A percentile compares a stretch with the other conserved stretches of the same genome.
phyloP scores from a whole-genome alignment of 2,888 invertebrate genomes.

The Drosophila subquinaria region DNA sequence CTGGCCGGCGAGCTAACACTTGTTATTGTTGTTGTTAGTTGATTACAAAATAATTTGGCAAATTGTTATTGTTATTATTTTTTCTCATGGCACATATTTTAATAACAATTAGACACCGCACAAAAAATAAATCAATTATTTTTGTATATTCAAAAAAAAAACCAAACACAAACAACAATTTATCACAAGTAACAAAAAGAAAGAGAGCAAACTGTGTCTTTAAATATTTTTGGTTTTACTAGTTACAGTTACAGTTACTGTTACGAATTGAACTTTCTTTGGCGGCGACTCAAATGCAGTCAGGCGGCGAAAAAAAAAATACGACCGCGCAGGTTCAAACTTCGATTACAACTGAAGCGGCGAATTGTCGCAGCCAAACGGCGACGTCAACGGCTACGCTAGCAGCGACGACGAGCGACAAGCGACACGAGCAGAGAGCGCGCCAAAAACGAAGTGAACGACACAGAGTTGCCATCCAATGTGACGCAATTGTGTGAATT shows the following conservation, averaged over 20 bases:
- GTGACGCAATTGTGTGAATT: slow-evolving; percentile 17
- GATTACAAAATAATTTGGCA: slow-evolving; percentile 54
- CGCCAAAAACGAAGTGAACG: slow-evolving; percentile 55
- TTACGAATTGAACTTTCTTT: slow-evolving; percentile 27
- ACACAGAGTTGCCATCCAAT: slow-evolving; percentile 45
- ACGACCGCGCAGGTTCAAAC: slow-evolving; percentile 65
- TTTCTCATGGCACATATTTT: slow-evolving; percentile 2
- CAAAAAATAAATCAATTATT: slow-evolving; percentile 7
- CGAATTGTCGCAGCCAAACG: slow-evolving; percentile 48
- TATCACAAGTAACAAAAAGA: slow-evolving; percentile 12
- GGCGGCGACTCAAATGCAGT: slow-evolving; percentile 1
- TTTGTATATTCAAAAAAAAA: neutral
- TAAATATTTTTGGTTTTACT: slow-evolving; percentile 7
- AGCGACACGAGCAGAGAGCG: slow-evolving; percentile 43
- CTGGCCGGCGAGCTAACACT: slow-evolving; percentile 9
- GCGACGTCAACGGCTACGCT: slow-evolving; percentile 7
- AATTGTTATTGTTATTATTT: slow-evolving; percentile 22
- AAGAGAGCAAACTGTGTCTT: slow-evolving; percentile 11
- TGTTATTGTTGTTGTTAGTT: slow-evolving; percentile 6
- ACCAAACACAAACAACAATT: neutral
- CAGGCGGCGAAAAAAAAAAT: slow-evolving; percentile 19
- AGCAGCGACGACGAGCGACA: slow-evolving; percentile 6
- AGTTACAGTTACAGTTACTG: neutral
- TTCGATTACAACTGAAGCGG: slow-evolving; percentile 72
- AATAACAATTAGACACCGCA: slow-evolving; percentile 7